Conservation (phyloP, 2,888 invertebrate species). For the Steinernema scapterisci region DNA sequence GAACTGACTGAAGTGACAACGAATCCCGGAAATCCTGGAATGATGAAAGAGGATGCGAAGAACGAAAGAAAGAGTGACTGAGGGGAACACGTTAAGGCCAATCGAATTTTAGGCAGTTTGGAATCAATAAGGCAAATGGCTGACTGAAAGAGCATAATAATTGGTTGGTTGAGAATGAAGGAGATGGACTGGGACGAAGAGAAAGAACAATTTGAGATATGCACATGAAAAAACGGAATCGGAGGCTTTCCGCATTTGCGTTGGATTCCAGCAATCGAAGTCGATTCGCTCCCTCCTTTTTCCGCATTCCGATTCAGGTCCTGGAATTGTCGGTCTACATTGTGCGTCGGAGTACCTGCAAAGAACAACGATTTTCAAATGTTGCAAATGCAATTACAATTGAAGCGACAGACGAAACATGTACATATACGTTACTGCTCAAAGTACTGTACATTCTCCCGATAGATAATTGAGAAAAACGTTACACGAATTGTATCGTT, state of each 20-base stretch:
- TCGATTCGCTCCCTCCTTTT: not conserved
- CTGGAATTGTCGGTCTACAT: not conserved
- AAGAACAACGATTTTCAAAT: too few relatives aligned
- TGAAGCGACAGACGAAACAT: too few relatives aligned
- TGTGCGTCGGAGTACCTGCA: not conserved
- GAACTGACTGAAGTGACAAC: not conserved
- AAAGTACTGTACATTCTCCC: too few relatives aligned
- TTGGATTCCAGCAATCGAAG: not conserved
- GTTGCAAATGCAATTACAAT: not conserved
- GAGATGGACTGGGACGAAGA: not conserved
- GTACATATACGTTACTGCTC: too few relatives aligned
- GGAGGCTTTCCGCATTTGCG: not conserved
- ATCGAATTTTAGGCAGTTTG: constrained; percentile 23
- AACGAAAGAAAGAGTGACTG: not conserved
- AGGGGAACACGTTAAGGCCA: constrained; percentile 7
- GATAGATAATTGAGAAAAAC: too few relatives aligned
- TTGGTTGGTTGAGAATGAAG: not conserved
- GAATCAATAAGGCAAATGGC: constrained; percentile 22
- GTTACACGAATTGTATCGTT: too few relatives aligned
- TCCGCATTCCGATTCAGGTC: not conserved
- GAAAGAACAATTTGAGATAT: not conserved
- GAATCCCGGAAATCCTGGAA: not conserved
- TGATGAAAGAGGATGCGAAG: not conserved
- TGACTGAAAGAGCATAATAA: constrained; percentile 31
- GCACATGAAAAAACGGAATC: not conserved